Percentiles rank a stretch among this genome's conserved stretches.
Evolutionary conservation across 2,888 invertebrate genomes (phyloP).

Genomic region (Thera obeliscata): DNA sequence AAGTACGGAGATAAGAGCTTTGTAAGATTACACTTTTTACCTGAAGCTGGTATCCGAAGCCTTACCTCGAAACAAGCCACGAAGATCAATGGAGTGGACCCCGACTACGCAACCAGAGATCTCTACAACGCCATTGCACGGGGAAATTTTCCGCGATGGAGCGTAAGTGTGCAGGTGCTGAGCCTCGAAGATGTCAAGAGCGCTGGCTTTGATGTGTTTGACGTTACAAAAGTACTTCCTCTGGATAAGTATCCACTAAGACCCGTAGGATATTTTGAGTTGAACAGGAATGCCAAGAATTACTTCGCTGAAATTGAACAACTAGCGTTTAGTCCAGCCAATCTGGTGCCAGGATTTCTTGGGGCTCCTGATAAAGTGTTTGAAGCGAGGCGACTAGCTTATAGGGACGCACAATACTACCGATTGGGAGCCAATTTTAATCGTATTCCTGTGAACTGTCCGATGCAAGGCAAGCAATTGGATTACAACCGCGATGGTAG

Average conservation of each 20-base stretch:
- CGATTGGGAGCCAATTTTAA: conserved; percentile 95
- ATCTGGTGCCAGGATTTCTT: conserved; percentile 95
- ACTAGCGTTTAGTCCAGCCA: conserved; percentile 93
- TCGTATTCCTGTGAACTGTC: conserved; percentile 97
- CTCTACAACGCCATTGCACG: conserved; percentile 92
- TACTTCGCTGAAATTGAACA: conserved; percentile 97
- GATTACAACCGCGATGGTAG: conserved; percentile 95
- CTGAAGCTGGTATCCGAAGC: conserved; percentile 93
- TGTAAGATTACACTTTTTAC: conserved; percentile 95
- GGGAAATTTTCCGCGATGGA: conserved; percentile 90
- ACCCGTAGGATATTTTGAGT: conserved; percentile 91
- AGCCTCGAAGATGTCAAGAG: conserved; percentile 90
- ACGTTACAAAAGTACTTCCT: conserved; percentile 94
- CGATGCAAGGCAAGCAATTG: conserved; percentile 86
- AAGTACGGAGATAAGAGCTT: conserved; percentile 87
- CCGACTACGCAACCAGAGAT: conserved; percentile 94
- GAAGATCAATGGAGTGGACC: conserved; percentile 88
- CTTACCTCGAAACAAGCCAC: conserved; percentile 86
- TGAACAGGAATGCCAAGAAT: conserved; percentile 94
- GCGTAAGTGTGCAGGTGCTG: conserved; percentile 92
- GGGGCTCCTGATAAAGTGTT: conserved; percentile 96
- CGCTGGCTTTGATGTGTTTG: conserved; percentile 93
- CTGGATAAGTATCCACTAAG: conserved; percentile 90
- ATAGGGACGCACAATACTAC: conserved; percentile 93
- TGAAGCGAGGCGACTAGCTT: conserved; percentile 91